Conservation (phyloP, 2,113 vertebrate species). For the Aviceda subcristata region DNA sequence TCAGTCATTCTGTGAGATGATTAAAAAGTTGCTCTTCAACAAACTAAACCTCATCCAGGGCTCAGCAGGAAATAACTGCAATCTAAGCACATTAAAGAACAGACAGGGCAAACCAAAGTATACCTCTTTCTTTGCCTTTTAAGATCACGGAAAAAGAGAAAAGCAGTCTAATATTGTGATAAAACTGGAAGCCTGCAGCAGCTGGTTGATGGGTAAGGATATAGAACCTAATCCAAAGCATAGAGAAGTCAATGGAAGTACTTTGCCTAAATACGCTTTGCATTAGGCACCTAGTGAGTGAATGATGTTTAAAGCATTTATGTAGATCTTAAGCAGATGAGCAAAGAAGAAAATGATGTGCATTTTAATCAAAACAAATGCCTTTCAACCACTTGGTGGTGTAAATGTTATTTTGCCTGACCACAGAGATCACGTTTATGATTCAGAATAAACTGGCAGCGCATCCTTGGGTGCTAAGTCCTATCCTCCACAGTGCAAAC, state of each 20-base stretch:
- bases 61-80: slow-evolving; percentile 58
- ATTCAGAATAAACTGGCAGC: neutral
- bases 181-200: neutral
- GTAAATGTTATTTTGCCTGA: neutral
- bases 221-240: slow-evolving; percentile 22
- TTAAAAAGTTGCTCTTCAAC: slow-evolving; percentile 63
- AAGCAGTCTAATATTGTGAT: slow-evolving; percentile 17
- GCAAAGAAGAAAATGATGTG: neutral
- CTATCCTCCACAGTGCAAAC: neutral
- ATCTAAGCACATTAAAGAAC: slow-evolving; percentile 51
- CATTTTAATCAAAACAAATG: neutral
- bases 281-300: slow-evolving; percentile 7
- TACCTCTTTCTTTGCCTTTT: slow-evolving; percentile 17
- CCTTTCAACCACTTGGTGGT: neutral
- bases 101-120: neutral
- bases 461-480: neutral
- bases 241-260: slow-evolving; percentile 4
- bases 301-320: neutral
- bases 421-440: neutral
- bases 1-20: slow-evolving; percentile 46
- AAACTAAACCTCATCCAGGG: slow-evolving; percentile 46
- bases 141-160: slow-evolving; percentile 7
- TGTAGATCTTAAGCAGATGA: neutral
- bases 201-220: neutral
- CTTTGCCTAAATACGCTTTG: slow-evolving; percentile 26